These are phyloP conservation scores for Eumeta japonica DNA, from an alignment of 1,140 invertebrate species.

Conservation along the genomic window DNA sequence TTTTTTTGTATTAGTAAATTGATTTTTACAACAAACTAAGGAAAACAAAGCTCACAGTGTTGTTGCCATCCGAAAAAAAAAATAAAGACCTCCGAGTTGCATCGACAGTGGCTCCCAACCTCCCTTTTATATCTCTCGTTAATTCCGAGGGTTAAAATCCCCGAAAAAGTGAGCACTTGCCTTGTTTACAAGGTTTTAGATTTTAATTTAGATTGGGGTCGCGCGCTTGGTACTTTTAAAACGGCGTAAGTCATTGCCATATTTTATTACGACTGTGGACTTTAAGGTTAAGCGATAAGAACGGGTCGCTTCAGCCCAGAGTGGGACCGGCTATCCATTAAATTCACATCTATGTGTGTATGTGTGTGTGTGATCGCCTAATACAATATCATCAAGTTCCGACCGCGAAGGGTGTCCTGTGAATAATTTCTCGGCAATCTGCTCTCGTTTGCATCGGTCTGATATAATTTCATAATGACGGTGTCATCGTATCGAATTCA, in stretches of 20 bases:
- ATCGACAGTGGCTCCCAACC: no score
- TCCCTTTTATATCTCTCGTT: constrained; percentile 48
- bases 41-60: no score
- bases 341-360: constrained; percentile 58
- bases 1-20: no score
- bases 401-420: constrained; percentile 38
- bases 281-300: background rate
- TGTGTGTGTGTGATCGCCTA: constrained; percentile 60
- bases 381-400: constrained; percentile 58
- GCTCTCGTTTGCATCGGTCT: constrained; percentile 42
- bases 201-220: constrained; percentile 61
- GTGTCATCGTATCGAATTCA: no score
- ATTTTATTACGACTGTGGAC: background rate
- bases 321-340: constrained; percentile 44
- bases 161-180: constrained; percentile 61
- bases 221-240: constrained; percentile 16
- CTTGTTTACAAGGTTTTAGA: constrained; percentile 62
- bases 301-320: no score
- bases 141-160: constrained; percentile 57
- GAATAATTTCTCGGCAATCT: constrained; percentile 56
- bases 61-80: no score
- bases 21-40: no score
- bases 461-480: no score
- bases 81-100: no score
- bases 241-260: constrained; percentile 24